These are phyloP conservation scores for Nyctalus aviator DNA, from an alignment of 2,797 vertebrate species.

Conservation along the genomic window DNA sequence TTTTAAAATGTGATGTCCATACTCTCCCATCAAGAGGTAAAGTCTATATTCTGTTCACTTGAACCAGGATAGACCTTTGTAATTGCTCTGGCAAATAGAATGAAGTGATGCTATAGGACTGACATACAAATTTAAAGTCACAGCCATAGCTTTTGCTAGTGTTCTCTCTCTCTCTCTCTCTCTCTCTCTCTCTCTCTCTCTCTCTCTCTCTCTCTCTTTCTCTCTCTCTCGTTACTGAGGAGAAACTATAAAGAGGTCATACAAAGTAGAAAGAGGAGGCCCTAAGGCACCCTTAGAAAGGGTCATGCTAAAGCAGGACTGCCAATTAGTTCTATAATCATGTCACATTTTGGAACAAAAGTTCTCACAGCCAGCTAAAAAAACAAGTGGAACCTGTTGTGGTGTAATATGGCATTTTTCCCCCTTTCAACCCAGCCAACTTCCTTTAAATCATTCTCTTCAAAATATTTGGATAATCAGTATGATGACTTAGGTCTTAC, in stretches of 20 bases:
- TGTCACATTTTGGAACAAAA: neutral
- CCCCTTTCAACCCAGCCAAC: neutral
- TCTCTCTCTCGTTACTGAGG: neutral
- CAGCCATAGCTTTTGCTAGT: neutral
- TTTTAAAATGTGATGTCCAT: neutral
- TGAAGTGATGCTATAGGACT: neutral
- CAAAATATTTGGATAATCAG: neutral
- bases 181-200: no score
- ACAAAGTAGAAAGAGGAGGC: neutral
- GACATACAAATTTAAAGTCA: neutral
- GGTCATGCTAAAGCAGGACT: neutral
- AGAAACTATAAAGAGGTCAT: neutral
- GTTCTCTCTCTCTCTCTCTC: no score
- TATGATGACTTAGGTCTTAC: neutral
- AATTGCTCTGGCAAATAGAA: neutral
- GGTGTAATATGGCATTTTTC: neutral
- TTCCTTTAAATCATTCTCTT: constrained; percentile 10
- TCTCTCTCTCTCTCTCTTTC: no score
- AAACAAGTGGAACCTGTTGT: neutral
- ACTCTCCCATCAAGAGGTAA: neutral
- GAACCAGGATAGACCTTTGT: neutral
- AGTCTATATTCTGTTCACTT: neutral
- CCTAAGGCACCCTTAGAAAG: neutral
- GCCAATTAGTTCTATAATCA: neutral
- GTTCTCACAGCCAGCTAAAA: neutral